Evolutionary conservation across 2,797 vertebrate genomes (phyloP).

Genomic region (Tokudaia tokunoshimensis): DNA sequence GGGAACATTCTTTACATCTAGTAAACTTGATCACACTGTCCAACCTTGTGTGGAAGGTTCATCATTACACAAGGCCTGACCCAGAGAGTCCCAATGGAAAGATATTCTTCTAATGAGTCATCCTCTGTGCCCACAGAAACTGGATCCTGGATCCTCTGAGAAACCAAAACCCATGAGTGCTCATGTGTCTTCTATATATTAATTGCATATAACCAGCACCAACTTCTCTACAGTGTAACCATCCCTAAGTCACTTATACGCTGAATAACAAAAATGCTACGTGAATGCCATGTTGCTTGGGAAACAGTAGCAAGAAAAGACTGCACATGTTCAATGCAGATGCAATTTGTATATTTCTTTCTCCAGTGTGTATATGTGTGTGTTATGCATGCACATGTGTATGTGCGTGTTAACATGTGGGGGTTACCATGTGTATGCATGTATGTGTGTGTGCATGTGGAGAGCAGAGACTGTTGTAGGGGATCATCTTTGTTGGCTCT

Average conservation of each 20-base stretch:
- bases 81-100: neutral
- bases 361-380: neutral
- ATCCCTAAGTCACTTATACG: neutral
- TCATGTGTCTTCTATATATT: neutral
- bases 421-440: neutral
- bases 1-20: neutral
- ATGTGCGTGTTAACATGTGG: neutral
- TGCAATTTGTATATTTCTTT: neutral
- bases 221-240: neutral
- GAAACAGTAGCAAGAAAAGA: neutral
- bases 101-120: neutral
- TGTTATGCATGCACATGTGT: neutral
- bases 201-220: neutral
- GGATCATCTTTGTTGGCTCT: neutral
- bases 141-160: neutral
- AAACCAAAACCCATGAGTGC: neutral
- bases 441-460: neutral
- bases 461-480: neutral
- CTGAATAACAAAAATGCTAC: neutral
- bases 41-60: neutral
- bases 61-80: neutral
- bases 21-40: neutral
- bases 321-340: neutral
- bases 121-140: neutral
- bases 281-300: rapidly evolving